Evolutionary conservation across 2,113 vertebrate genomes (phyloP).

Genomic region (Danionella cerebrum): DNA sequence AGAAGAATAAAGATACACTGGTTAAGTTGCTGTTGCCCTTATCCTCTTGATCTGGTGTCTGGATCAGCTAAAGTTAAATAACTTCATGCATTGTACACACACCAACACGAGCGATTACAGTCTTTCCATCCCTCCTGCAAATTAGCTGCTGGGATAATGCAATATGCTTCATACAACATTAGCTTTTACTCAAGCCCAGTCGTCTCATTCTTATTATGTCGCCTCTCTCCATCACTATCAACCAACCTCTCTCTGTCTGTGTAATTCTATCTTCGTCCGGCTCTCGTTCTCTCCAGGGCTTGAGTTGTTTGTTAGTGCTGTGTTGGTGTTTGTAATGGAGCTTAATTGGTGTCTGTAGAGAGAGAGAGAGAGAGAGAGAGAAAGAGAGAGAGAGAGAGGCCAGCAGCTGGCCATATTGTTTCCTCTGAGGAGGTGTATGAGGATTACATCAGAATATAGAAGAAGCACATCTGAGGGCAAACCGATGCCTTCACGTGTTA

Average conservation of each 20-base stretch:
- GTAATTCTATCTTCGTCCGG: slow-evolving; percentile 10
- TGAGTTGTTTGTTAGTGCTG: slow-evolving; percentile 15
- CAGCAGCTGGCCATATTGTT: slow-evolving; percentile 24
- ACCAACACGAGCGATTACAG: slow-evolving; percentile 12
- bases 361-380: neutral
- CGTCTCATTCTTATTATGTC: slow-evolving; percentile 20
- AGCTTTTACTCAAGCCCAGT: slow-evolving; percentile 18
- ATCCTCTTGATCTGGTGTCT: neutral
- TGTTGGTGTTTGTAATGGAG: slow-evolving; percentile 26
- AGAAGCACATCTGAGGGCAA: no score
- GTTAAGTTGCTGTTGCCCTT: neutral
- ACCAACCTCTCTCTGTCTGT: neutral
- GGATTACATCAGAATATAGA: no score
- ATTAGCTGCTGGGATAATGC: slow-evolving; percentile 25
- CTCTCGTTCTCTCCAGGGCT: slow-evolving; percentile 1
- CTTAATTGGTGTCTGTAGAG: slow-evolving; percentile 22
- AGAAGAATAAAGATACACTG: no score
- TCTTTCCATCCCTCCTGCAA: neutral
- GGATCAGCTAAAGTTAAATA: slow-evolving; percentile 19
- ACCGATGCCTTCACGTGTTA: no score
- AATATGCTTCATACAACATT: slow-evolving; percentile 28
- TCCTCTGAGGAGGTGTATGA: slow-evolving; percentile 3
- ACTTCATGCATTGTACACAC: neutral
- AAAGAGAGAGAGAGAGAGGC: neutral
- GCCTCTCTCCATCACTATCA: slow-evolving; percentile 18